Evolutionary conservation across 2,888 invertebrate genomes (phyloP).

Genomic region (Mycalesis mineus): DNA sequence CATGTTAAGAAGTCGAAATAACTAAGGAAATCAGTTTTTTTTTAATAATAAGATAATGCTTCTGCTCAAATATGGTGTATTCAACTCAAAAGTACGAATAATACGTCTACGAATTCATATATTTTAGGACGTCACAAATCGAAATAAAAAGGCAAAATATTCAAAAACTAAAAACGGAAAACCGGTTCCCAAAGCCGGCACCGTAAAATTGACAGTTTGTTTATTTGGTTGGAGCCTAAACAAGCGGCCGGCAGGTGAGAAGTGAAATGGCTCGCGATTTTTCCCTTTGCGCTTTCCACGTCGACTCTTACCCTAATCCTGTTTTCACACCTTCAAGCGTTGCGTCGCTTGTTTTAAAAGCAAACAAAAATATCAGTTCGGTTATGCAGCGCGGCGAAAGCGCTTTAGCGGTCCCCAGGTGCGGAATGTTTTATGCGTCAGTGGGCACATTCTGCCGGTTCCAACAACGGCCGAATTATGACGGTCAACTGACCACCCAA

Average conservation of each 20-base stretch:
- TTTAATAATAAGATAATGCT: too few species aligned
- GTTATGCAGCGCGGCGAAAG: slow-evolving; percentile 12
- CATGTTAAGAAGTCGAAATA: too few species aligned
- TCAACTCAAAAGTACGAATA: too few species aligned
- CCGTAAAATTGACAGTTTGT: slow-evolving; percentile 10
- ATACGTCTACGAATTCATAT: too few species aligned
- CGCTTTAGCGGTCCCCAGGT: slow-evolving; percentile 28
- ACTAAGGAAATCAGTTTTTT: too few species aligned
- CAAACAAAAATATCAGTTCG: slow-evolving; percentile 6
- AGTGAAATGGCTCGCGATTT: slow-evolving; percentile 65
- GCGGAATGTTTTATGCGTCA: slow-evolving; percentile 75
- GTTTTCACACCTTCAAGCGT: slow-evolving; percentile 10
- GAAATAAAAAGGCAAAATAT: background rate
- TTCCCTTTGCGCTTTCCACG: slow-evolving; percentile 60
- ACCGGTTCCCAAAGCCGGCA: background rate
- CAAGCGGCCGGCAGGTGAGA: slow-evolving; percentile 55
- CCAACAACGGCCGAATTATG: slow-evolving; percentile 63
- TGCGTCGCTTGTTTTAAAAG: slow-evolving; percentile 35
- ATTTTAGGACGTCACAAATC: background rate
- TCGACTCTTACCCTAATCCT: slow-evolving; percentile 22
- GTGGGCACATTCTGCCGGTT: slow-evolving; percentile 56
- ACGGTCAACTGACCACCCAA: slow-evolving; percentile 73
- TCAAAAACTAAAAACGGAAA: slow-evolving; percentile 3
- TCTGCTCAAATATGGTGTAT: too few species aligned
- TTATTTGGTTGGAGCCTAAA: slow-evolving; percentile 23